Evolutionary conservation across 2,797 vertebrate genomes (phyloP).

Genomic region (Acrossocheilus wenchowensis): DNA sequence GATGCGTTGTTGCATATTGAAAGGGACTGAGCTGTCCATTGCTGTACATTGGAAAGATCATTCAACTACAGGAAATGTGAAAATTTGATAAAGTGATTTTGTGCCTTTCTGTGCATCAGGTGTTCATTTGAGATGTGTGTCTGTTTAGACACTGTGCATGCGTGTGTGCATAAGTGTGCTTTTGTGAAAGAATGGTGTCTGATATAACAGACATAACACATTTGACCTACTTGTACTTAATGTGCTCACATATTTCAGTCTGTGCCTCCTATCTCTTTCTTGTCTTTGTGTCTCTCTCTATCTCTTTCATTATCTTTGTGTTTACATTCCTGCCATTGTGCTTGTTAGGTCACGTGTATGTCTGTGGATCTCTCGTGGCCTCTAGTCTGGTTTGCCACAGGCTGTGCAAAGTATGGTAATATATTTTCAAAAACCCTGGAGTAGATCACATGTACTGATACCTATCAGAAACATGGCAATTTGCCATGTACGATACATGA

Average conservation of each 20-base stretch:
- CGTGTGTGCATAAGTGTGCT: neutral
- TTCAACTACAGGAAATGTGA: neutral
- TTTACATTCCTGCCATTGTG: constrained; percentile 34
- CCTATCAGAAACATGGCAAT: neutral
- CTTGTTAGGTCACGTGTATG: constrained; percentile 4
- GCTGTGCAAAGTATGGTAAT: neutral
- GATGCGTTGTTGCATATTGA: neutral
- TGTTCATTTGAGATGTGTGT: neutral
- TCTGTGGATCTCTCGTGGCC: constrained; percentile 1
- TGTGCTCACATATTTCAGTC: constrained; percentile 6
- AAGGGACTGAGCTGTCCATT: neutral
- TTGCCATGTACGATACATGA: neutral
- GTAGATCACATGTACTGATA: neutral
- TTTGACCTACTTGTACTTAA: constrained; percentile 3
- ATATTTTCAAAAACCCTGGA: neutral
- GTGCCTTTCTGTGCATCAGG: constrained; percentile 21
- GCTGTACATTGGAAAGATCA: neutral
- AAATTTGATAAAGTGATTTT: neutral
- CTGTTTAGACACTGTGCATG: neutral
- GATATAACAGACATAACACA: constrained; percentile 60
- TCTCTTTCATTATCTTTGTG: constrained; percentile 36
- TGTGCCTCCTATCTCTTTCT: neutral
- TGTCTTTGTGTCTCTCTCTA: neutral
- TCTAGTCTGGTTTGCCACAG: constrained; percentile 9
- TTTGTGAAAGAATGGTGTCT: constrained; percentile 50